Evolutionary conservation across 2,888 invertebrate genomes (phyloP), one percentile per base, ranked within the genome.

Genomic region (Smittia sp.): DNA sequence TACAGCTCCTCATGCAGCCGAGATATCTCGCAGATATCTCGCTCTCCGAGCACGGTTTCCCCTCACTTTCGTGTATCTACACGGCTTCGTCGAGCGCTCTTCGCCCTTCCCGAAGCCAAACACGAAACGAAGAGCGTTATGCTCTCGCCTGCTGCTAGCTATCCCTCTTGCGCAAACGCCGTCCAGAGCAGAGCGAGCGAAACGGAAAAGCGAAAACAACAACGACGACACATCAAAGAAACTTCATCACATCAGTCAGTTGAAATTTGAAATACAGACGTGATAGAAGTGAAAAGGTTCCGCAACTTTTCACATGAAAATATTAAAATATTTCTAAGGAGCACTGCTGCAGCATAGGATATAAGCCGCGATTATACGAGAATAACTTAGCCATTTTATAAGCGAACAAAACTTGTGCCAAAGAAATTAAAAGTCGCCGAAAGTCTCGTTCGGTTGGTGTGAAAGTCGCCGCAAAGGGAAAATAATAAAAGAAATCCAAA

Each of bases 231-330:
- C 52, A 46, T 25, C 63, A 66, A 66, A 66, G 27, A 68, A 68
- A 68, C 68, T 68, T 68, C 68, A 68, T 68, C 68, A 68, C 68
- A 68, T 68, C 68, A 68, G 68, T 68, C 68, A 68, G 68, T 68
- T 68, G 68, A 68, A 68, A 68, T 68, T 68, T 68, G 68, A 68
- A 68, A 46, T 68, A 68, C 68, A 68, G 68, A 68, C 68, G 68
- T 68, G 68, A 68, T 68, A 46, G 68, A 68, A 68, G 68, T 68
- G 68, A 68, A 68, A 68, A 68, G 68, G 46, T 68, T 68, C 22
- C 66, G 27, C 24, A n/a, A 68, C 68, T 68, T 68, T 68, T 68
- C 68, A 68, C 68, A 68, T 38, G 66, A 66, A 62, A 62, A 22
- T 62, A 15, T 46, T 32, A 32, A 32, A 32, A 15, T 52, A 52